Conservation (phyloP, 2,888 invertebrate genomes). For the Scaptomyza cyrtandrae region DNA sequence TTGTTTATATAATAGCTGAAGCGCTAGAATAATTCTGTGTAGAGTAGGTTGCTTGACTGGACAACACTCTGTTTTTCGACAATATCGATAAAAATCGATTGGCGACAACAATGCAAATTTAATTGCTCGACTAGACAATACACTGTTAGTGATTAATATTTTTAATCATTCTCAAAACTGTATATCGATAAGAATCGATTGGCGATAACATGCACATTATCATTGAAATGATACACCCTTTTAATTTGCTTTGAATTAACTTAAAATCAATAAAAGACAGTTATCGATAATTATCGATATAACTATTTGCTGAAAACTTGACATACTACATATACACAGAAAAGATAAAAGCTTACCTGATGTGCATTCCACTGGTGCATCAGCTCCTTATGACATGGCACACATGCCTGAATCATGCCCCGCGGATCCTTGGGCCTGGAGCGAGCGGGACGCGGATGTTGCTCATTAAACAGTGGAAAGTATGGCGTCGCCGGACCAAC, state of each 20-base stretch:
- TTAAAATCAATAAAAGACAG: too few species aligned
- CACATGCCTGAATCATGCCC: slow-evolving; percentile 92
- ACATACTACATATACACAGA: not conserved
- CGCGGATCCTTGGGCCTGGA: slow-evolving; percentile 94
- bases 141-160: too few species aligned
- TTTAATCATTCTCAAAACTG: too few species aligned
- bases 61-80: too few species aligned
- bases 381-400: slow-evolving; percentile 93
- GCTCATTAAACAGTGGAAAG: slow-evolving; percentile 90
- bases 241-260: too few species aligned
- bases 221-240: too few species aligned
- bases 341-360: slow-evolving; percentile 85
- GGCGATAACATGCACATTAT: too few species aligned
- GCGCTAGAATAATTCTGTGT: too few species aligned
- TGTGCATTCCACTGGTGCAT: slow-evolving; percentile 94
- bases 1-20: slow-evolving; percentile 6
- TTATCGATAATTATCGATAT: not conserved
- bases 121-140: too few species aligned
- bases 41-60: too few species aligned
- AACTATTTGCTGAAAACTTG: not conserved
- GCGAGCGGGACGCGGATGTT: slow-evolving; percentile 93
- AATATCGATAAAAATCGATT: not conserved
- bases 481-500: slow-evolving; percentile 86
- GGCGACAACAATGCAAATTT: not conserved
- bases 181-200: not conserved